A percentile compares a stretch with the other conserved stretches of the same genome.
These are phyloP conservation scores for Pachypeltis micranthus DNA, from an alignment of 1,140 invertebrate genomes.

Conservation along the genomic window DNA sequence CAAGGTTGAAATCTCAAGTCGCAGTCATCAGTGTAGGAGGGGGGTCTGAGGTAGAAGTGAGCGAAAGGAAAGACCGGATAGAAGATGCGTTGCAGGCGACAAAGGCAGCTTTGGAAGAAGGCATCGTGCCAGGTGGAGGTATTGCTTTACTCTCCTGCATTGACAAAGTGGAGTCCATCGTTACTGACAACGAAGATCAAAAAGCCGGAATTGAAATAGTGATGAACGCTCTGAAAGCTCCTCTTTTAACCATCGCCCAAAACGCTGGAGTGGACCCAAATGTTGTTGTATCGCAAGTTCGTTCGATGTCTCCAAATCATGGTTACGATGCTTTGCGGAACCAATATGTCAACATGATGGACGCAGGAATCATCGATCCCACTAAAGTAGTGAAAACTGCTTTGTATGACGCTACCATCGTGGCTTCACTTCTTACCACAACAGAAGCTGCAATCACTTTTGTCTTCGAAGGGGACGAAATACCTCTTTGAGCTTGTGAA, in stretches of 20 bases:
- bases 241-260: constrained; percentile 48
- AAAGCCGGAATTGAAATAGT: constrained; percentile 46
- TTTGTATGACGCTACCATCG: constrained; percentile 54
- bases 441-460: constrained; percentile 61
- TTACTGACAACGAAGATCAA: constrained; percentile 43
- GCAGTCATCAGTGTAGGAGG: constrained; percentile 63
- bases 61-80: constrained; percentile 63
- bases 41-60: constrained; percentile 50
- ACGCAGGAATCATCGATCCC: constrained; percentile 57
- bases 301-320: neutral
- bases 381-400: constrained; percentile 56
- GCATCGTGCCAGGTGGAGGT: constrained; percentile 61
- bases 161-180: constrained; percentile 38
- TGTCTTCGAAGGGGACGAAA: constrained; percentile 48
- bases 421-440: constrained; percentile 61
- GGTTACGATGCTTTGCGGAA: constrained; percentile 54
- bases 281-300: constrained; percentile 38
- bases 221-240: constrained; percentile 49
- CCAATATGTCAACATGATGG: constrained; percentile 51
- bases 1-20: constrained; percentile 54
- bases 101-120: constrained; percentile 60
- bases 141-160: constrained; percentile 46
- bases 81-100: constrained; percentile 65
- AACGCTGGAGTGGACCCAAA: constrained; percentile 55
- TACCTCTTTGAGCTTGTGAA: constrained; percentile 26